Base-by-base conservation (phyloP, 1,140 invertebrate species). In the Ceratosolen solmsi region DNA sequence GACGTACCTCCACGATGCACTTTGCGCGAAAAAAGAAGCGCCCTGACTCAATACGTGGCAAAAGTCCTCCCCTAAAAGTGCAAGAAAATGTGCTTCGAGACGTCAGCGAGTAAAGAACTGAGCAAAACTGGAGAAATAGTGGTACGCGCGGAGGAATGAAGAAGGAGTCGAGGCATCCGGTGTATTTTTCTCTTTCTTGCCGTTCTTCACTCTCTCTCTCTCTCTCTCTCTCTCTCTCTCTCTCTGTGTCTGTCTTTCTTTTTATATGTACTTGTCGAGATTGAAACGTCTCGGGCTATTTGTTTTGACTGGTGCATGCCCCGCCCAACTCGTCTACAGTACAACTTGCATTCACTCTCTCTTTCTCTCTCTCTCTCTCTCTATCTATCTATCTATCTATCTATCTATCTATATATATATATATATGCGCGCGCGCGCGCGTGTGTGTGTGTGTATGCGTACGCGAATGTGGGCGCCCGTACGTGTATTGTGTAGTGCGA, bases 241-340 rank as follows among this genome's bases (percentile, higher is more conserved):
- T 65, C 54, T 36, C 71, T n/a, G n/a, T 73, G 15, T 49, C 65
- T 54, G 2, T 54, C 51, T 49, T 54, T 56, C n/a, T 41, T n/a
- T 25, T 17, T 49, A 49, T 78, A 33, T 22, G 13, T 65, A 60
- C 75, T 75, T 46, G 38, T 80, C 83, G 79, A 83, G 85, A 90
- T 89, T 88, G 86, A 89, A 88, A 88, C 84, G 86, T 89, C 84
- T 85, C 85, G 83, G 86, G 84, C 88, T 89, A 89, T 89, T 89
- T 88, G 88, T 89, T 90, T 87, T 85, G 86, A 90, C 87, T 85
- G 85, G 84, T 86, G 78, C 80, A 60, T 68, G 87, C 84, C 78
- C 86, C 89, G 86, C 87, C 89, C 87, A 87, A 49, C 83, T 86
- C 84, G 84, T 68, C 41, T 17, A 38, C 58, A 30, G 17, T 33